phyloP scores from a whole-genome alignment of 2,888 invertebrate species.

The Blastobasis lacticolella region DNA sequence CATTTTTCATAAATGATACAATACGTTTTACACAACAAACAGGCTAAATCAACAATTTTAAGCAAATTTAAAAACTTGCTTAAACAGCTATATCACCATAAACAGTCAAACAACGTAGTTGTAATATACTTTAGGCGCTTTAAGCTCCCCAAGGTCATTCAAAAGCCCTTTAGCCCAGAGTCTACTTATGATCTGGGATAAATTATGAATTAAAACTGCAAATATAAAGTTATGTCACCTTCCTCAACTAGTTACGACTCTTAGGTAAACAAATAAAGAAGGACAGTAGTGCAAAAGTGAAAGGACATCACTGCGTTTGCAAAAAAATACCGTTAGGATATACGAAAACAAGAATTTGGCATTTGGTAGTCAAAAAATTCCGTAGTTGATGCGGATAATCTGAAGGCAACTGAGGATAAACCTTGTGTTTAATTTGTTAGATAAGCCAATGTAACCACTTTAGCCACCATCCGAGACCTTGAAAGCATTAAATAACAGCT shows the following conservation, averaged over 20 bases:
- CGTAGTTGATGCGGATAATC: conserved; percentile 12
- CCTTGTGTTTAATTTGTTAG: conserved; percentile 30
- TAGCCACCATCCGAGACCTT: conserved; percentile 29
- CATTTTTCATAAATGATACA: too few relatives aligned
- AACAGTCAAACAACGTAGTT: too few relatives aligned
- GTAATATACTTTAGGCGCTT: too few relatives aligned
- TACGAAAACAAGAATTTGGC: conserved; percentile 6
- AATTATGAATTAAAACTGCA: not conserved
- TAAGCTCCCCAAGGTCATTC: too few relatives aligned
- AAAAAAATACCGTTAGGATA: conserved; percentile 2
- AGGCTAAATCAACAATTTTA: too few relatives aligned
- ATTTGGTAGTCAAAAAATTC: conserved; percentile 2
- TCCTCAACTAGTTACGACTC: too few relatives aligned
- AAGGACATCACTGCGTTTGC: conserved; percentile 18
- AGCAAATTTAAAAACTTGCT: too few relatives aligned
- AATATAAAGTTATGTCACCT: not conserved
- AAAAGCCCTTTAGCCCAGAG: too few relatives aligned
- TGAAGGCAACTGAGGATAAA: conserved; percentile 12
- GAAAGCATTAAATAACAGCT: conserved; percentile 18
- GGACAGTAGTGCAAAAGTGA: conserved; percentile 27
- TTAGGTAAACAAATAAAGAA: conserved; percentile 8
- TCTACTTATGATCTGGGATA: not conserved
- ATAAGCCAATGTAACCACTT: conserved; percentile 17
- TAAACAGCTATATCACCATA: too few relatives aligned
- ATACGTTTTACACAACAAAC: too few relatives aligned